phyloP scores from a whole-genome alignment of 2,113 vertebrate species.

The Syrrhaptes paradoxus region DNA sequence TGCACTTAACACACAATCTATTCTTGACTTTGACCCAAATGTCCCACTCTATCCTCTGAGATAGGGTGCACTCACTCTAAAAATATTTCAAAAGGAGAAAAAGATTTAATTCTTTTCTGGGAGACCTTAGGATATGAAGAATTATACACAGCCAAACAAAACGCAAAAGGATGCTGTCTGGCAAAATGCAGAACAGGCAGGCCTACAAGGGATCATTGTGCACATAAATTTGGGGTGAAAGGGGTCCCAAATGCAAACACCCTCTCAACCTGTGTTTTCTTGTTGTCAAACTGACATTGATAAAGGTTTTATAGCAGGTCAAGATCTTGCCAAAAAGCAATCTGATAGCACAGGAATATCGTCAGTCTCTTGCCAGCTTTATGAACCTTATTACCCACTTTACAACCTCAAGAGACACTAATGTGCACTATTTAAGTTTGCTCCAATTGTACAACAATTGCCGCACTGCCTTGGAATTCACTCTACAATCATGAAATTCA shows the following conservation, averaged over 20 bases:
- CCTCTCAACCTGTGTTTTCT: background rate
- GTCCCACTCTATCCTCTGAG: background rate
- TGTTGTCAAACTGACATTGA: background rate
- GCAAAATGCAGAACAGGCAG: background rate
- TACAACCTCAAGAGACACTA: background rate
- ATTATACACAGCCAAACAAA: background rate
- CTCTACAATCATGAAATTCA: background rate
- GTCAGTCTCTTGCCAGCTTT: background rate
- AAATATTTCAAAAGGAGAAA: background rate
- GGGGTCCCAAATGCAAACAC: background rate
- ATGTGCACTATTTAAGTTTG: background rate
- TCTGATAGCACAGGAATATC: background rate
- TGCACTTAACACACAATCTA: background rate
- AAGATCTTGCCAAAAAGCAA: conserved; percentile 22
- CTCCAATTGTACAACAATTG: background rate
- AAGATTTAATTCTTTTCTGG: background rate
- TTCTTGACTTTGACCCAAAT: background rate
- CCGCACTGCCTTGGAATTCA: background rate
- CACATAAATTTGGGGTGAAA: background rate
- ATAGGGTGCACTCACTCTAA: rapidly evolving
- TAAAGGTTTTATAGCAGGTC: background rate
- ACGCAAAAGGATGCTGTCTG: rapidly evolving
- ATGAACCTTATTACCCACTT: background rate
- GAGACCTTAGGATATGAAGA: background rate
- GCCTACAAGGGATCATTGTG: background rate